These are phyloP conservation scores for Sitodiplosis mosellana DNA, from an alignment of 1,140 invertebrate species.

Conservation along the genomic window DNA sequence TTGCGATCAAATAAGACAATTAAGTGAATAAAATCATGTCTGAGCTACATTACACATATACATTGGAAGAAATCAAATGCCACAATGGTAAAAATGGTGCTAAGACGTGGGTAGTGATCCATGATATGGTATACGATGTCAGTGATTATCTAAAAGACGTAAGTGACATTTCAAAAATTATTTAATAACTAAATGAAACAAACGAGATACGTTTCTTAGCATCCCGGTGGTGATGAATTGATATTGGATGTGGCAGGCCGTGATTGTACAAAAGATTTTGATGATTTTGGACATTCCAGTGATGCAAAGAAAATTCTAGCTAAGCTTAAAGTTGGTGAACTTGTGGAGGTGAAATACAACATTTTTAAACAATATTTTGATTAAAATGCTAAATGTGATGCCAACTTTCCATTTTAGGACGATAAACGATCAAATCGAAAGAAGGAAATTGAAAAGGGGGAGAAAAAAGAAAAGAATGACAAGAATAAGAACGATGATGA, in stretches of 20 bases:
- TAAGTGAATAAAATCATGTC: background rate
- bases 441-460: background rate
- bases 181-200: background rate
- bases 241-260: constrained; percentile 41
- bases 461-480: background rate
- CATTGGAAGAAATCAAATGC: constrained; percentile 4
- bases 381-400: too few species aligned
- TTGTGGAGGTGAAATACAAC: constrained; percentile 33
- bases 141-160: constrained; percentile 37
- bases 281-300: constrained; percentile 40
- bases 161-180: constrained; percentile 6
- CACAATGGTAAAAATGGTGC: constrained; percentile 31
- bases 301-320: constrained; percentile 37
- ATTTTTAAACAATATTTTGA: too few species aligned
- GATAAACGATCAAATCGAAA: background rate
- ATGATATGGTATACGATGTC: constrained; percentile 44
- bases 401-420: too few species aligned
- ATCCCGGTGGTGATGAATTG: constrained; percentile 42
- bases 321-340: constrained; percentile 41
- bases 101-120: constrained; percentile 39
- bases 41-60: background rate
- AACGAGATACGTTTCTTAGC: constrained; percentile 22
- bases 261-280: constrained; percentile 40
- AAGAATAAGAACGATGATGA: background rate
- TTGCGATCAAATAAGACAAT: too few species aligned